Evolutionary conservation across 2,113 vertebrate genomes (phyloP), one percentile per base, ranked within the genome.

Genomic region (Malurus alboscapulatus): DNA sequence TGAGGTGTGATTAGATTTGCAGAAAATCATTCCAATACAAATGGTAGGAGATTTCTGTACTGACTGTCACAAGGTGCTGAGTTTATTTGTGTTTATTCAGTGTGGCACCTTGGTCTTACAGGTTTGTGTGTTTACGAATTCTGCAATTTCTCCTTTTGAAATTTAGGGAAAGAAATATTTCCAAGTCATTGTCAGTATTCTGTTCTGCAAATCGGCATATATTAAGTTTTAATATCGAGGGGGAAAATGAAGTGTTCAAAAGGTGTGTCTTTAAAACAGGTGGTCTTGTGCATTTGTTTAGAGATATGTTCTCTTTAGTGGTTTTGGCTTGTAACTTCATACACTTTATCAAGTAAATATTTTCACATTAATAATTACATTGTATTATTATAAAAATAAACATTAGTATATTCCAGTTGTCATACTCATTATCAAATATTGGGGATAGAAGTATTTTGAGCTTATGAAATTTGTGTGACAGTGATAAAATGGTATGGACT

Each of bases 61-160:
- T 0, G 0, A 12, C 22, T 79, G 0, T 36, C 63, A 32, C n/a
- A 69, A 20, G 7, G 3, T 61, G n/a, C 24, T 68, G 20, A 67
- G 8, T 50, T 66, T 87, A 45, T 42, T 88, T 2, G 1, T 22
- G 17, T 62, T 91, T 54, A 21, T 80, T 79, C 26, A 27, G 3
- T 78, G 34, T 84, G 15, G 71, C 67, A 48, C 40, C 16, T 66
- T 73, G 32, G 17, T 87, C 19, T 63, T 79, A 50, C 2, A 42
- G 8, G 58, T 58, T 38, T 74, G 7, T 34, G 9, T 80, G 32
- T 76, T 73, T 86, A 61, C 21, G 30, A 17, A 57, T 76, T 51
- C 62, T 67, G 10, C 14, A 57, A 10, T 88, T 83, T 83, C 14
- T 80, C 4, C 14, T 21, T 53, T 8, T 15, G 13, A 79, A 87